These are phyloP conservation scores for Rotaria magnacalcarata DNA, from an alignment of 2,888 invertebrate genomes.

Conservation along the genomic window DNA sequence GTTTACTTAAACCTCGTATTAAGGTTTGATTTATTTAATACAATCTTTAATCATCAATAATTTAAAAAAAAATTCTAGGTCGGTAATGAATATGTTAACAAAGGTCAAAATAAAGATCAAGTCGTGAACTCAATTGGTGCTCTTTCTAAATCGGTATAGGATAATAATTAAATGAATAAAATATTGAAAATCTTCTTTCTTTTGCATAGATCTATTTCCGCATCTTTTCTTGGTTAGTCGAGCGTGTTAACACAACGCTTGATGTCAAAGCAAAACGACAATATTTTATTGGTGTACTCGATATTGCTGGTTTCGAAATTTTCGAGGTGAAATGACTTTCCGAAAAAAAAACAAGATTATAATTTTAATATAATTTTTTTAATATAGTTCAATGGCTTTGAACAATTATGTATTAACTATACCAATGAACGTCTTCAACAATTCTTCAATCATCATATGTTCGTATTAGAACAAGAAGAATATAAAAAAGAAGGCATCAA, in stretches of 20 bases:
- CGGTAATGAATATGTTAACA: slow-evolving; percentile 96
- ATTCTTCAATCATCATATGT: slow-evolving; percentile 97
- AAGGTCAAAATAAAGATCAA: slow-evolving; percentile 89
- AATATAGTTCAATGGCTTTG: slow-evolving; percentile 85
- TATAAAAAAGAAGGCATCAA: slow-evolving; percentile 87
- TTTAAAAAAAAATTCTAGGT: slow-evolving; percentile 48
- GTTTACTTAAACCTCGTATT: slow-evolving; percentile 83
- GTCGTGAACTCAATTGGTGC: slow-evolving; percentile 71
- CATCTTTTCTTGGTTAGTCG: slow-evolving; percentile 77
- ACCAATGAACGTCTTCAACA: slow-evolving; percentile 94
- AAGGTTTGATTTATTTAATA: slow-evolving; percentile 62
- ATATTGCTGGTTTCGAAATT: slow-evolving; percentile 99
- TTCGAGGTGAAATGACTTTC: slow-evolving; percentile 69
- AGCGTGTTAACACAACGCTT: slow-evolving; percentile 97
- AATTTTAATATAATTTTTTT: not conserved
- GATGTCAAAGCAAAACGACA: slow-evolving; percentile 97
- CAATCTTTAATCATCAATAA: not conserved
- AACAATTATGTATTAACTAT: slow-evolving; percentile 96
- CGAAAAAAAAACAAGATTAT: not conserved
- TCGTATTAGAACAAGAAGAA: slow-evolving; percentile 92
- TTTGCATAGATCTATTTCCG: slow-evolving; percentile 60
- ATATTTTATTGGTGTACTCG: slow-evolving; percentile 99
- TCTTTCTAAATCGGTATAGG: slow-evolving; percentile 75
- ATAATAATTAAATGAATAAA: slow-evolving; percentile 97
- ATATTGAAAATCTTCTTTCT: slow-evolving; percentile 69